Percentiles rank a stretch among this genome's conserved stretches.
Evolutionary conservation across 2,888 invertebrate species (phyloP).

Genomic region (Drosophila kambysellisi): DNA sequence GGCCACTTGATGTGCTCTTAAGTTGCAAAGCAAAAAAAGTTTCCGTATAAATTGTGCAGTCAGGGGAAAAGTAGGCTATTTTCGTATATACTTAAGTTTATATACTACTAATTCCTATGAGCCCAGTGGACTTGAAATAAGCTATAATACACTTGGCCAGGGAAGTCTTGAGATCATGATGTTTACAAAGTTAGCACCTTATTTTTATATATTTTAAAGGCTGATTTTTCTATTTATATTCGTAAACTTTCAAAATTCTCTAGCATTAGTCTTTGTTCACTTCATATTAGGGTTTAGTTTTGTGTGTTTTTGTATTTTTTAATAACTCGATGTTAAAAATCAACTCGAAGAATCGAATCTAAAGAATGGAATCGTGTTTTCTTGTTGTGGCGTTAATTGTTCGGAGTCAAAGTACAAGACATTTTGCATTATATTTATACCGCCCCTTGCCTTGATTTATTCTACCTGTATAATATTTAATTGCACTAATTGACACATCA

Average conservation of each 20-base stretch:
- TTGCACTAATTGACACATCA: conserved; percentile 66
- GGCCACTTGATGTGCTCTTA: conserved; percentile 16
- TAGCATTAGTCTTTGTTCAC: not conserved
- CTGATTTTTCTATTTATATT: not conserved
- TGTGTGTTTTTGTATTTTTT: not conserved
- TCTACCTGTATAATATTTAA: conserved; percentile 41
- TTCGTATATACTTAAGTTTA: conserved; percentile 22
- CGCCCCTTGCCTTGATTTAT: conserved; percentile 37
- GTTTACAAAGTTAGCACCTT: not conserved
- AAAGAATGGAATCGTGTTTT: not conserved
- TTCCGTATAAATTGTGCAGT: conserved; percentile 20
- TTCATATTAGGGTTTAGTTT: not conserved
- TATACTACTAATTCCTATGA: conserved; percentile 21
- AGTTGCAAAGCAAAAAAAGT: conserved; percentile 39
- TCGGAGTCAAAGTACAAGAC: not conserved
- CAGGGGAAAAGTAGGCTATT: conserved; percentile 27
- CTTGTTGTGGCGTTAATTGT: not conserved
- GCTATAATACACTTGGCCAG: conserved; percentile 4
- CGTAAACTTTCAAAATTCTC: not conserved
- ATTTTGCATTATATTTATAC: not conserved
- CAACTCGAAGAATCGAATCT: not conserved
- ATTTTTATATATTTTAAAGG: not conserved
- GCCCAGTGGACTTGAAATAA: conserved; percentile 3
- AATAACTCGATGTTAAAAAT: not conserved
- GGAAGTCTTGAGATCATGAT: not conserved